Evolutionary conservation across 2,797 vertebrate species (phyloP), one percentile per base, ranked within the genome.

Genomic region (Typhlichthys eigenmanni): DNA sequence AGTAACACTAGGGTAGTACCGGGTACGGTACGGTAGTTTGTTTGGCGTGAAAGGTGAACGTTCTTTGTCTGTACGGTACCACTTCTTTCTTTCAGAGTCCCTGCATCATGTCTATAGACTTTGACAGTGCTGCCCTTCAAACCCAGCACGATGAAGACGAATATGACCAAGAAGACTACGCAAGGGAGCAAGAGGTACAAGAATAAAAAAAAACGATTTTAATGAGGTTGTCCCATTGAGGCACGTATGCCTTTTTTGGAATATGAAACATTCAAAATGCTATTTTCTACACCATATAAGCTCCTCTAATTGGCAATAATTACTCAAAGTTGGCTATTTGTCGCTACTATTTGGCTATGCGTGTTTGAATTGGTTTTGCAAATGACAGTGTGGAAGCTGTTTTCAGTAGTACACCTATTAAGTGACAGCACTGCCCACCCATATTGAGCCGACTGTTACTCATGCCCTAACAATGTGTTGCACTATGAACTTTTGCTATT

Each of bases 61-160:
- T 24, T n/a, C 4, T 71, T 19, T 43, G 2, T 64, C 61, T 65
- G 11, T 46, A 54, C 13, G 48, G 3, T 11, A 11, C 4, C 6
- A 24, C 3, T 43, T 24, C n/a, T 45, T 13, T 14, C 3, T 63
- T n/a, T 4, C 56, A 66, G 72, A 10, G 7, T 68, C 56, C 49
- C 72, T 73, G 58, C 72, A 85, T 76, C 62, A 99, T 99, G 98
- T 98, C 97, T 0, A 91, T 98, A 56, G 96, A 98, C 81, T 98
- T 98, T 75, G 97, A 96, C 75, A 95, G 93, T 17, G 93, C 93
- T 78, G 93, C 95, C 59, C 87, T 99, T 45, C 95, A 95, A 78
- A 95, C 93, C 12, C 95, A 96, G 38, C 95, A 96, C 8, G 96
- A 97, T 47, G 96, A 96, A 0, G 95, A 97, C 0, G 96, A 97